Conservation (phyloP, 2,888 invertebrate genomes). For the Lepidonotus clava region DNA sequence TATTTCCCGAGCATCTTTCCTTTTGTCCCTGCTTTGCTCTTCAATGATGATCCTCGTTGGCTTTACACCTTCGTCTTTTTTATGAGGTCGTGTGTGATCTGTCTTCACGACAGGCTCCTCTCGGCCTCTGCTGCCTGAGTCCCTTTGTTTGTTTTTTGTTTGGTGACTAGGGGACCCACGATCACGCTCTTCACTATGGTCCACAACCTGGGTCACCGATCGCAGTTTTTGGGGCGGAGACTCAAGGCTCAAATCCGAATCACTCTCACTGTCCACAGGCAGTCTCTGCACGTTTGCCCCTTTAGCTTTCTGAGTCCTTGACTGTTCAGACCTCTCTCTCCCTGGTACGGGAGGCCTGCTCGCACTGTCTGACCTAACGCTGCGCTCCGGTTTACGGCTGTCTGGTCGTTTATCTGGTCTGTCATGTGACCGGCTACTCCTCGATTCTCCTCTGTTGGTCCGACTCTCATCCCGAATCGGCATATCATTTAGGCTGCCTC, state of each 20-base stretch:
- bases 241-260: neutral
- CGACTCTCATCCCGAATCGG: no score
- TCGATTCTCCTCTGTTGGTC: no score
- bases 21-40: neutral
- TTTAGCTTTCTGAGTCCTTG: no score
- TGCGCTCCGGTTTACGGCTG: no score
- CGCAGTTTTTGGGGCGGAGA: neutral
- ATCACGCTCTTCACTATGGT: neutral
- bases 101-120: neutral
- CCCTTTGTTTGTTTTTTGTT: neutral
- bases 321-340: no score
- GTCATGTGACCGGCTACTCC: no score
- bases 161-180: neutral
- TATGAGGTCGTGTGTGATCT: neutral
- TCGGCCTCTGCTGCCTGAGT: neutral
- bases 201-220: neutral
- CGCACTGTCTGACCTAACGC: no score
- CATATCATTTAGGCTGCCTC: no score
- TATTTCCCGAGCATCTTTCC: conserved; percentile 16
- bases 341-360: no score
- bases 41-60: neutral
- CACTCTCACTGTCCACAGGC: neutral
- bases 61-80: neutral
- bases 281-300: no score
- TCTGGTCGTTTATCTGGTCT: no score